Base-by-base conservation (phyloP, 2,888 invertebrate species). In the Drosophila suboccidentalis region DNA sequence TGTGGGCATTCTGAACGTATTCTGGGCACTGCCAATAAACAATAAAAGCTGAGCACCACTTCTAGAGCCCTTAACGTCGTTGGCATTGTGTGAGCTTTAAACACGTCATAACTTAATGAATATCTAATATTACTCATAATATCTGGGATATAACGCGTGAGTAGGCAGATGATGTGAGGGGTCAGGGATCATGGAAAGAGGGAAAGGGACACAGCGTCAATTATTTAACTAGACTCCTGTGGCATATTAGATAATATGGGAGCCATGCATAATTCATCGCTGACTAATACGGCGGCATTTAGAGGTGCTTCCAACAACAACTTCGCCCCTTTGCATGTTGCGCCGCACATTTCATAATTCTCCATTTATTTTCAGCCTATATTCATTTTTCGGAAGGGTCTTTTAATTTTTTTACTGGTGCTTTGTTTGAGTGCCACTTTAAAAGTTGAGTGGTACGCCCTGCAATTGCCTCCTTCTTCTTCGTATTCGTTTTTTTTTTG, bases 31-130 rank as follows among this genome's bases (percentile, higher is more conserved):
- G 76, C 82, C 87, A 87, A 80, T 82, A 79, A 82, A 80, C 80
- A 80, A 85, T 82, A 85, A 82, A 76, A 73, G 82, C 76, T 67
- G 54, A 76, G 79, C 55, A 73, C 82, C 84, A 60, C 78, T 77
- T 63, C 74, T 51, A 26, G 32, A 44, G 62, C 22, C 62, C 62
- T 69, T 64, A 59, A 64, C 46, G 49, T 47, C 38, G 43, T 26
- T 34, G 66, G 63, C 63, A 78, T 81, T 81, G 75, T 87, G 59
- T 87, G 73, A 66, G 78, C 78, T 64, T 88, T 88, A 85, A 87
- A 86, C 87, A 85, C 87, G 76, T 88, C 86, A 88, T 88, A 88
- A 87, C 89, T 80, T 83, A 86, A 81, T 85, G 83, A 82, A 81
- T 81, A 81, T 82, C 54, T 75, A 75, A 82, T 80, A 69, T 76